Conservation (phyloP, 2,113 vertebrate genomes). For the Myxocyprinus asiaticus region DNA sequence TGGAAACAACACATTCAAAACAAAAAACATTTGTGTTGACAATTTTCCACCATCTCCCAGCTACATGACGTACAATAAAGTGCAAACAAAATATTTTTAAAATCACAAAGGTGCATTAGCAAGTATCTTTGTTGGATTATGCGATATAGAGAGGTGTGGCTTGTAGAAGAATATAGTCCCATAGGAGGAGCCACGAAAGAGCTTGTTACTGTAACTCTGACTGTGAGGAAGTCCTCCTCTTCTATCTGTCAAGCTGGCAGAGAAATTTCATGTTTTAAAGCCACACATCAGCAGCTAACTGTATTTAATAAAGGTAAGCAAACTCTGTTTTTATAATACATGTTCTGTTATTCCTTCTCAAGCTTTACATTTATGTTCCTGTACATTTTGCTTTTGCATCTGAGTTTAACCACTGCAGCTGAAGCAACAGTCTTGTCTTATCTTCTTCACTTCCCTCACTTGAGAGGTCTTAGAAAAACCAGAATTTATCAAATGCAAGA, state of each 20-base stretch:
- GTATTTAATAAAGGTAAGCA: constrained; percentile 38
- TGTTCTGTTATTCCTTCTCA: neutral
- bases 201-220: neutral
- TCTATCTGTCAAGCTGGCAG: neutral
- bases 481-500: neutral
- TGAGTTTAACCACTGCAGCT: constrained; percentile 4
- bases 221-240: neutral
- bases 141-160: neutral
- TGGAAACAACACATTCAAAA: no score
- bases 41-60: no score
- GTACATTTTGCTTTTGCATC: neutral
- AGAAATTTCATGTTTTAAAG: neutral
- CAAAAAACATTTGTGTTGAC: no score
- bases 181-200: neutral
- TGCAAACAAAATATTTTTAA: constrained; percentile 13
- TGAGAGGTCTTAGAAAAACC: neutral
- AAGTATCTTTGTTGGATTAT: neutral
- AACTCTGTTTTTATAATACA: neutral
- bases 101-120: neutral
- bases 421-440: constrained; percentile 3
- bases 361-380: constrained; percentile 20
- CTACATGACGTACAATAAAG: neutral
- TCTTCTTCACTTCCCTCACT: constrained; percentile 21
- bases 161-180: neutral
- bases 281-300: neutral